A percentile compares a stretch with the other conserved stretches of the same genome.
Conservation (phyloP, 2,113 vertebrate genomes). For the Embiotoca jacksoni region DNA sequence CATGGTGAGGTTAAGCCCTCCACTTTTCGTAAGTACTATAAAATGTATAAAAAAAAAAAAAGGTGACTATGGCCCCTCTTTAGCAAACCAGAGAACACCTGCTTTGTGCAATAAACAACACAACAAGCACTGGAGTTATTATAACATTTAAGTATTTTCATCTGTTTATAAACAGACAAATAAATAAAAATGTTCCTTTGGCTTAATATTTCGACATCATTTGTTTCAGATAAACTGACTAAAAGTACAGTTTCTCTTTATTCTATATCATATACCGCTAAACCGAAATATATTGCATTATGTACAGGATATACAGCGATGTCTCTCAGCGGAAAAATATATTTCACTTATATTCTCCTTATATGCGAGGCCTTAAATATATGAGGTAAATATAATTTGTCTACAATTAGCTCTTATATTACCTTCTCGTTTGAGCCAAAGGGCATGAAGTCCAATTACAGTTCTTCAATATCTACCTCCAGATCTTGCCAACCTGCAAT, state of each 20-base stretch:
- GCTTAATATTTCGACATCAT: constrained; percentile 18
- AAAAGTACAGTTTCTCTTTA: constrained; percentile 4
- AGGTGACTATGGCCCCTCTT: constrained; percentile 31
- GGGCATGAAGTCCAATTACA: constrained; percentile 79
- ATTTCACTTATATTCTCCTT: constrained; percentile 19
- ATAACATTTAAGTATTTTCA: constrained; percentile 79
- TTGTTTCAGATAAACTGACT: constrained; percentile 9
- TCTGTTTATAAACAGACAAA: constrained; percentile 60
- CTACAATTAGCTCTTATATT: constrained; percentile 67
- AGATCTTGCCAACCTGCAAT: constrained; percentile 79
- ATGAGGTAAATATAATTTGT: constrained; percentile 65
- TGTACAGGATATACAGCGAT: constrained; percentile 28
- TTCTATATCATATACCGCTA: not conserved
- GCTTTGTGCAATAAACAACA: constrained; percentile 78
- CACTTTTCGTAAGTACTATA: constrained; percentile 44
- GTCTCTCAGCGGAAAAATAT: constrained; percentile 50
- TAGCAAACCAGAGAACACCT: constrained; percentile 71
- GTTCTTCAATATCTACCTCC: constrained; percentile 73
- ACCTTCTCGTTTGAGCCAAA: constrained; percentile 72
- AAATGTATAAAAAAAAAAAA: constrained; percentile 43
- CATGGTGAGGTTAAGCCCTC: constrained; percentile 45
- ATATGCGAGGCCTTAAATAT: constrained; percentile 50
- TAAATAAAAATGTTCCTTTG: constrained; percentile 17
- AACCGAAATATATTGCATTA: constrained; percentile 11
- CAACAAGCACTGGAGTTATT: constrained; percentile 72